Evolutionary conservation across 2,797 vertebrate genomes (phyloP).

Genomic region (Hydrocynus forskahlii): DNA sequence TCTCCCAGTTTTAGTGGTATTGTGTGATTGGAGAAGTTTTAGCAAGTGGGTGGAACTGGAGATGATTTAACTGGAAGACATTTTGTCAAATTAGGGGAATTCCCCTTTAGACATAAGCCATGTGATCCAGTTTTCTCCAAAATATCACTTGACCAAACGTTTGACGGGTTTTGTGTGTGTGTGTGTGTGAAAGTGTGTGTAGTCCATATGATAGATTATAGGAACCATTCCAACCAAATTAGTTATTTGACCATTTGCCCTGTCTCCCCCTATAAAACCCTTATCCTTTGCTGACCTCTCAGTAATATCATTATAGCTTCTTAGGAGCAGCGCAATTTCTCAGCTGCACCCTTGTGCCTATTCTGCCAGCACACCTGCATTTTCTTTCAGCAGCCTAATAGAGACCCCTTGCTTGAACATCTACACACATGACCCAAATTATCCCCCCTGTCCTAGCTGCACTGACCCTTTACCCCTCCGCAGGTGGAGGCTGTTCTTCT

Average conservation of each 20-base stretch:
- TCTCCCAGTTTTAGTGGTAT: no score
- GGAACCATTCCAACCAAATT: not conserved
- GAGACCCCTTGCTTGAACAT: not conserved
- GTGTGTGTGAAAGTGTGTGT: not conserved
- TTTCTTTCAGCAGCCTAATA: not conserved
- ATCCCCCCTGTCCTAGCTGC: not conserved
- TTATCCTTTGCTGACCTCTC: not conserved
- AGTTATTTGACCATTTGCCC: constrained; percentile 1
- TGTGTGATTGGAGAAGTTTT: no score
- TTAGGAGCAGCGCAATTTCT: not conserved
- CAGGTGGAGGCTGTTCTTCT: constrained; percentile 1
- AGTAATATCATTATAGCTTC: constrained; percentile 1
- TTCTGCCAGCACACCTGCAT: not conserved
- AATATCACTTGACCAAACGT: not conserved
- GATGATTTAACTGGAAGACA: no score
- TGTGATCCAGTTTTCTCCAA: no score
- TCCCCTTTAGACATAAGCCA: no score
- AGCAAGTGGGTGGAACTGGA: no score
- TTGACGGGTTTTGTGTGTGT: not conserved
- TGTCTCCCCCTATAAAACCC: constrained; percentile 2
- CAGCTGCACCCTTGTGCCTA: not conserved
- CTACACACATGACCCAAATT: not conserved
- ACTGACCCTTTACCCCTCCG: not conserved
- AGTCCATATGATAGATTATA: constrained; percentile 4
- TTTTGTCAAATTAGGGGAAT: no score